These are phyloP conservation scores for Bombus superbus DNA, from an alignment of 1,140 invertebrate genomes.

Conservation along the genomic window DNA sequence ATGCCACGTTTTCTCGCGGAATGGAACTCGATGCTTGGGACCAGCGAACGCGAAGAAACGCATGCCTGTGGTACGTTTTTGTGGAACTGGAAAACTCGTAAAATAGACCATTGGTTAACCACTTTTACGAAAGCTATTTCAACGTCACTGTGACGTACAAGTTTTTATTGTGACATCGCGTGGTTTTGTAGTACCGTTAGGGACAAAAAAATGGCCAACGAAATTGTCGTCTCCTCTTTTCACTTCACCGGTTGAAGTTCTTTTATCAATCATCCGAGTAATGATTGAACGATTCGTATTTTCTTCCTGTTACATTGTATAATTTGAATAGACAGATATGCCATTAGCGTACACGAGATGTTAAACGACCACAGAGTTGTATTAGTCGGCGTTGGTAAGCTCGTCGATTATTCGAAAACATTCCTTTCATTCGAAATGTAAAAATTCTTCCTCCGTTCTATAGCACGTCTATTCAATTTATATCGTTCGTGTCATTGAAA, in stretches of 20 bases:
- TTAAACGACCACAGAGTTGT: too few species aligned
- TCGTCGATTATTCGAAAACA: too few species aligned
- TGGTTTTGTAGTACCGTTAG: neutral
- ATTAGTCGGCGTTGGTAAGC: too few species aligned
- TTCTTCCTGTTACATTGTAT: too few species aligned
- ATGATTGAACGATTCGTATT: too few species aligned
- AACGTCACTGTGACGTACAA: neutral
- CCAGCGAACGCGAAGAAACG: neutral
- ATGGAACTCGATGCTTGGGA: neutral
- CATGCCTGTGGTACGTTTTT: neutral
- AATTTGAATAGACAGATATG: too few species aligned
- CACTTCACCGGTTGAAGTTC: too few species aligned
- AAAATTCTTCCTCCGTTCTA: too few species aligned
- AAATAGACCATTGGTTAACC: neutral
- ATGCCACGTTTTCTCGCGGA: neutral
- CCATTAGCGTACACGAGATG: accelerated
- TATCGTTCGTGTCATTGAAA: too few species aligned
- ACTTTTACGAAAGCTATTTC: neutral
- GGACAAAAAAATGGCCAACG: neutral
- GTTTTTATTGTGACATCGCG: neutral
- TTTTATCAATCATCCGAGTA: too few species aligned
- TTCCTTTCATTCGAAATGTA: too few species aligned
- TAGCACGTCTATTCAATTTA: too few species aligned
- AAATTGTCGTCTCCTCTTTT: neutral
- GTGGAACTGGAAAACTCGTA: neutral